These are phyloP conservation scores for Odobenus rosmarus DNA, from an alignment of 2,113 vertebrate genomes.

Conservation along the genomic window DNA sequence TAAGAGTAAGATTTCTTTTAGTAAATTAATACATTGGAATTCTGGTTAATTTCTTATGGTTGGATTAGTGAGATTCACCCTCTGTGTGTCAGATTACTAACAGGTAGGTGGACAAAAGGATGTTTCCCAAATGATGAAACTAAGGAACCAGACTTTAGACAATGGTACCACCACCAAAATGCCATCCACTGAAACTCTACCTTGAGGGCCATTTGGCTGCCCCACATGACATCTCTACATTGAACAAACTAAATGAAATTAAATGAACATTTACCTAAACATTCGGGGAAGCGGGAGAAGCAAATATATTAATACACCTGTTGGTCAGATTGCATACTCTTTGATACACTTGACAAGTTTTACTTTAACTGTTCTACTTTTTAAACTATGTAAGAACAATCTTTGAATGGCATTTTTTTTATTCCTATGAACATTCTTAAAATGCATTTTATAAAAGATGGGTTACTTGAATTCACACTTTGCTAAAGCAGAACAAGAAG, in stretches of 20 bases:
- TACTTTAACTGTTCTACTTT: slow-evolving; percentile 35
- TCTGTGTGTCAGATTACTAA: slow-evolving; percentile 3
- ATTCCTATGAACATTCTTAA: slow-evolving; percentile 1
- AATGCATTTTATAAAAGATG: slow-evolving; percentile 31
- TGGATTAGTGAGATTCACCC: not conserved
- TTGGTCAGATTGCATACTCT: not conserved
- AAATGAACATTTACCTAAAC: slow-evolving; percentile 26
- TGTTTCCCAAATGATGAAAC: not conserved
- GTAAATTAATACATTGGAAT: slow-evolving; percentile 27
- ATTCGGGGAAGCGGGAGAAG: not conserved
- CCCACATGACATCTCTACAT: not conserved
- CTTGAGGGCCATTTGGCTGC: not conserved
- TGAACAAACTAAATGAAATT: slow-evolving; percentile 1
- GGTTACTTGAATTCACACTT: not conserved
- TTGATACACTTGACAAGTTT: not conserved
- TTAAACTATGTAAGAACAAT: not conserved
- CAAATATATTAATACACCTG: not conserved
- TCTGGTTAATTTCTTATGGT: not conserved
- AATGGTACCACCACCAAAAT: not conserved
- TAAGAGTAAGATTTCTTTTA: slow-evolving; percentile 5
- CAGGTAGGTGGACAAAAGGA: not conserved
- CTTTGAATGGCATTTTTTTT: not conserved
- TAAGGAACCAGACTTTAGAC: not conserved
- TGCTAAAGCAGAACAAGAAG: not conserved
- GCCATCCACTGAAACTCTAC: not conserved